phyloP scores from a whole-genome alignment of 2,888 invertebrate genomes.

The Heliconius ethilla region DNA sequence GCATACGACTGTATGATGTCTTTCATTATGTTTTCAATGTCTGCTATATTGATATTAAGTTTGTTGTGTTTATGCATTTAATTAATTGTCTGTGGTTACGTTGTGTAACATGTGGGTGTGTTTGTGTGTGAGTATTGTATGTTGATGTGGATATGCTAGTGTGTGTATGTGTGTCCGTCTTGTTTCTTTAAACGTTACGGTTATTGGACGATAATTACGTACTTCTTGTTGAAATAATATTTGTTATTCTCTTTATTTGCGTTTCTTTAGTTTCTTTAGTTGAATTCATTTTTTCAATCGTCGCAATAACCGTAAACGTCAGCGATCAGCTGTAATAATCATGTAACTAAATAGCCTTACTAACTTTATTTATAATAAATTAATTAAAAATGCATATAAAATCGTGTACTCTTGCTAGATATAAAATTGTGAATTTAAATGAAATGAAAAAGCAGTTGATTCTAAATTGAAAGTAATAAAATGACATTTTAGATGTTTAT shows the following conservation, averaged over 20 bases:
- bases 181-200: slow-evolving; percentile 56
- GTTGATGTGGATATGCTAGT: slow-evolving; percentile 42
- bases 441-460: slow-evolving; percentile 75
- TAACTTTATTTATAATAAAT: slow-evolving; percentile 72
- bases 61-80: slow-evolving; percentile 65
- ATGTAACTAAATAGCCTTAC: slow-evolving; percentile 79
- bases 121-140: slow-evolving; percentile 45
- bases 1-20: slow-evolving; percentile 40
- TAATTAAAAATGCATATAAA: slow-evolving; percentile 58
- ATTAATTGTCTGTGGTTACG: slow-evolving; percentile 44
- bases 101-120: slow-evolving; percentile 52
- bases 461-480: slow-evolving; percentile 80
- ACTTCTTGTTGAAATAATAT: slow-evolving; percentile 3
- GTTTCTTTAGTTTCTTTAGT: slow-evolving; percentile 32
- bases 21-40: slow-evolving; percentile 50
- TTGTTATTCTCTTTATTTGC: slow-evolving; percentile 31
- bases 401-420: slow-evolving; percentile 72
- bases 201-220: slow-evolving; percentile 54
- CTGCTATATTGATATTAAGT: slow-evolving; percentile 58
- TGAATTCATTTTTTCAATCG: slow-evolving; percentile 33
- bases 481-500: slow-evolving; percentile 73
- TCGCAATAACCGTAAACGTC: slow-evolving; percentile 60
- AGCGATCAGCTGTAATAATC: slow-evolving; percentile 57
- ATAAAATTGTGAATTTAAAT: slow-evolving; percentile 73
- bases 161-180: slow-evolving; percentile 49